Evolutionary conservation across 2,888 invertebrate genomes (phyloP).

Genomic region (Meghimatium bilineatum): DNA sequence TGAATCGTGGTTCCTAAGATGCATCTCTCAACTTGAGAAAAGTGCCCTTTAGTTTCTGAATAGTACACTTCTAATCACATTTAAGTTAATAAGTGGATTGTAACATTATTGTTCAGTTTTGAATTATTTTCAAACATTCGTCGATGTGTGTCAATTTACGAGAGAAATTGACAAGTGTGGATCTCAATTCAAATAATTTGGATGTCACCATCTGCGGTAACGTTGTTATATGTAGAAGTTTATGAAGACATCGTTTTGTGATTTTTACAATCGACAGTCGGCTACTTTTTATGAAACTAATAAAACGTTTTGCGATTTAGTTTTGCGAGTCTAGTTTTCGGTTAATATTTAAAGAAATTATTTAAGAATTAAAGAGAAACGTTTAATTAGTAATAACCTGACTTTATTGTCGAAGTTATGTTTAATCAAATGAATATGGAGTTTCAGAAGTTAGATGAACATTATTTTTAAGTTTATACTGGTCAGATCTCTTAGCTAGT

Average conservation of each 20-base stretch:
- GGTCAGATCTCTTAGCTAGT: too few relatives aligned
- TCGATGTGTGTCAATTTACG: neutral
- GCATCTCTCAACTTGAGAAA: neutral
- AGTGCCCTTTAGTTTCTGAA: neutral
- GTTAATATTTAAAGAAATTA: too few relatives aligned
- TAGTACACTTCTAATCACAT: neutral
- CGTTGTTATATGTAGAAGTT: neutral
- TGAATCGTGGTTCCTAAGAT: neutral
- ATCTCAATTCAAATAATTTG: neutral
- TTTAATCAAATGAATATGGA: too few relatives aligned
- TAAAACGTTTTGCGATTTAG: too few relatives aligned
- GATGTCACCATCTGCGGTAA: neutral
- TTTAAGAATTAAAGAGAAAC: too few relatives aligned
- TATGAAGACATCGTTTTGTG: too few relatives aligned
- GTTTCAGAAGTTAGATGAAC: too few relatives aligned
- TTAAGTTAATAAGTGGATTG: neutral
- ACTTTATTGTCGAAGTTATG: neutral
- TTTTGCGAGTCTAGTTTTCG: too few relatives aligned
- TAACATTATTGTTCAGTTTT: neutral
- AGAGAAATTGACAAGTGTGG: neutral
- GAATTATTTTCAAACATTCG: neutral
- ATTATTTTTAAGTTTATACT: neutral
- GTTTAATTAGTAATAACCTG: neutral
- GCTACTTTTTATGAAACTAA: too few relatives aligned
- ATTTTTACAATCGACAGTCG: too few relatives aligned